Evolutionary conservation across 2,113 vertebrate genomes (phyloP), one percentile per base, ranked within the genome.

Genomic region (Vidua macroura): DNA sequence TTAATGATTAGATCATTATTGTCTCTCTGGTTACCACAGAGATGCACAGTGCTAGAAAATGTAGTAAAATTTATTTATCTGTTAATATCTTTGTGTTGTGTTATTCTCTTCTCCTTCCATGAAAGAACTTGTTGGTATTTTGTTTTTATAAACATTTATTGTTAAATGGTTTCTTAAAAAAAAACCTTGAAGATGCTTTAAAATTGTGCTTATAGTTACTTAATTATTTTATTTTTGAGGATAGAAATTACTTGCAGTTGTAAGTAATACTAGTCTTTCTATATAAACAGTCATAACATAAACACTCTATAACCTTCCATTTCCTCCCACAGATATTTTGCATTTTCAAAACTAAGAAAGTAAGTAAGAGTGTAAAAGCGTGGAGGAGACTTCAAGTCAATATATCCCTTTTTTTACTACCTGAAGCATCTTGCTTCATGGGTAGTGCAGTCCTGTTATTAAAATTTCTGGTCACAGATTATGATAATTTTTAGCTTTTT

Each of bases 21-120:
- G 37, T 94, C 68, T 68, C 55, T 93, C 85, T 93, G 56, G 88
- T 96, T 93, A 83, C 92, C 60, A 67, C 72, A 93, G 88, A 63
- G 85, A 88, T 81, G 28, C 27, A 59, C 68, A 46, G 56, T 74
- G 44, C 58, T 92, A 58, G 62, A 81, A 78, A 90, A 78, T 0
- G 4, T 78, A 58, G 27, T 72, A 51, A 58, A 68, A 92, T 94
- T 74, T 83, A 78, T 94, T 86, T 92, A 88, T 83, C 73, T 90
- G 72, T 77, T 93, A 92, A 75, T 92, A 68, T 83, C 37, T 83
- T 77, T 86, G n/a, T 86, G 72, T 83, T 78, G 31, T 75, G 37
- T 83, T 93, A 56, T 46, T 93, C 56, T 93, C 43, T 78, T 88
- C 72, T 86, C 30, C 17, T 90, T 27, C 52, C 10, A 44, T 44